Evolutionary conservation across 2,888 invertebrate species (phyloP), one percentile per base, ranked within the genome.

Genomic region (Aproaerema taeniolella): DNA sequence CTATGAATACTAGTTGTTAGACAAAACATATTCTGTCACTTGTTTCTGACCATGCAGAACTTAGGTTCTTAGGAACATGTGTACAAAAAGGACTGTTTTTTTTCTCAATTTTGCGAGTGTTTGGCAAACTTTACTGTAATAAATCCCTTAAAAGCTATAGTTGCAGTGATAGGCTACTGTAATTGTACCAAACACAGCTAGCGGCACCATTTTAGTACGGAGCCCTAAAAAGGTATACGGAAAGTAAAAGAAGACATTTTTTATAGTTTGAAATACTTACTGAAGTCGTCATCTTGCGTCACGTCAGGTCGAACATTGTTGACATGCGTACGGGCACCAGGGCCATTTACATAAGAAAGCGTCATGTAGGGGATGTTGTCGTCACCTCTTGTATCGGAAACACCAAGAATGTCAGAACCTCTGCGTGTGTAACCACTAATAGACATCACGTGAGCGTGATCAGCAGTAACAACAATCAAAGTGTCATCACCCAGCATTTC

Each of bases 381-480:
- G 6, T 49, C 50, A 11, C 52, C 52, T n/a, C 57, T 51, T 1
- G 42, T 32, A 14, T 40, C 88, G 2, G 50, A 45, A 1, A 63
- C 24, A 2, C 67, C 65, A 28, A 53, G 43, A 38, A 67, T 59
- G 20, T 53, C 50, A 36, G 46, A 46, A 2, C 65, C 65, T 7
- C 91, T 73, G 16, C 70, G 65, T 2, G 90, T 81, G 63, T 93
- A 93, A 0, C 93, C 93, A 16, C 85, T 82, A 43, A 89, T 78
- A 26, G 86, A 80, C 82, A 93, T 88, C 0, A 89, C 88, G 60
- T 92, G 92, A 0, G 91, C 88, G 61, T 93, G 93, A 70, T 93
- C 93, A 0, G 92, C 86, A 0, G 92, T 91, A 2, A 92, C 92
- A 9, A 94, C 88, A 24, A 93, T 88, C 13, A 94, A 71, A 0